Evolutionary conservation across 2,113 vertebrate species (phyloP).

Genomic region (Cinclus cinclus): DNA sequence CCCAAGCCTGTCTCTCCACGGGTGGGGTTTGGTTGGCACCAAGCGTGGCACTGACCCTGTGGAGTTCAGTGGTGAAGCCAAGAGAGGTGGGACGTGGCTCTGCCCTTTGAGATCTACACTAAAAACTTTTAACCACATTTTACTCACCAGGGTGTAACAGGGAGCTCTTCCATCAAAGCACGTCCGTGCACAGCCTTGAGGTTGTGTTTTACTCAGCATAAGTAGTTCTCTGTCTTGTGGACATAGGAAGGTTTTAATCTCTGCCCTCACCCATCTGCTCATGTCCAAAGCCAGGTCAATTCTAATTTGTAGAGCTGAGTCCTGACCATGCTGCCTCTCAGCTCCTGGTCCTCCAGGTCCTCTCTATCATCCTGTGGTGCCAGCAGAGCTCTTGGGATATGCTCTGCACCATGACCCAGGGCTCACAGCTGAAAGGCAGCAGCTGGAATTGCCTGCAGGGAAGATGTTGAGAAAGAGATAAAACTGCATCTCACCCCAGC

Average conservation of each 20-base stretch:
- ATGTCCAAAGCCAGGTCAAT: background rate
- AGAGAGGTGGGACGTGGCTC: background rate
- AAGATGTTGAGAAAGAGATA: background rate
- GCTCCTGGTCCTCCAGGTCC: background rate
- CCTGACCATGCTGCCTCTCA: fast-evolving
- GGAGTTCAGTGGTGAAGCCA: background rate
- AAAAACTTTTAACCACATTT: background rate
- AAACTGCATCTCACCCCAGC: background rate
- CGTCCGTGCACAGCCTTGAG: fast-evolving
- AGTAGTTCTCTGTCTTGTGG: background rate
- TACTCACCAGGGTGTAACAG: background rate
- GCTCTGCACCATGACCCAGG: background rate
- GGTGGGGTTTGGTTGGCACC: background rate
- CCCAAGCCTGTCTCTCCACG: fast-evolving
- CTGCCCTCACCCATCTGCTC: background rate
- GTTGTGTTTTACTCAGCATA: background rate
- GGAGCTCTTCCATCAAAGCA: background rate
- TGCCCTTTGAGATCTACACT: background rate
- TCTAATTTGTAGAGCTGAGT: background rate
- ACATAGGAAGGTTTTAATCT: background rate
- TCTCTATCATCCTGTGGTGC: background rate
- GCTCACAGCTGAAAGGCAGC: background rate
- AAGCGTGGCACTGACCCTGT: fast-evolving
- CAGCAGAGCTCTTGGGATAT: background rate
- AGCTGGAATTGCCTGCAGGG: background rate